Conservation (phyloP, 2,888 invertebrate genomes). For the Nysson spinosus region DNA sequence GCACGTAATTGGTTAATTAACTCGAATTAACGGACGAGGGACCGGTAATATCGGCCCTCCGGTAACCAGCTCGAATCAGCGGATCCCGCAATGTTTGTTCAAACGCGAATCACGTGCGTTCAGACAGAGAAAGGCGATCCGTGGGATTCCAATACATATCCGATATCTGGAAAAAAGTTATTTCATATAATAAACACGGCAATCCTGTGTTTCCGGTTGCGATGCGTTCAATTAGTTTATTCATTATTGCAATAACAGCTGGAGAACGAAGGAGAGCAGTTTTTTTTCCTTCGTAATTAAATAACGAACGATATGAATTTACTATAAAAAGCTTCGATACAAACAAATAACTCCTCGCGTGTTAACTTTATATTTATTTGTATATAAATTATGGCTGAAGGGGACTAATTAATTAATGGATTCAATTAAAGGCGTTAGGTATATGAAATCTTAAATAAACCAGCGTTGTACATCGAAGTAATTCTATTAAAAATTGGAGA, state of each 20-base stretch:
- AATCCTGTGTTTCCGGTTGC: neutral
- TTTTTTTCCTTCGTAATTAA: constrained; percentile 5
- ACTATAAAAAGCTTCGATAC: no score
- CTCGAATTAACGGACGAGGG: constrained; percentile 22
- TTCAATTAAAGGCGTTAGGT: no score
- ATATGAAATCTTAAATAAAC: no score
- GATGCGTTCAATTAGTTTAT: constrained; percentile 12
- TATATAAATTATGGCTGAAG: no score
- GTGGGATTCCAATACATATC: neutral
- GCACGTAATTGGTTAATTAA: constrained; percentile 49
- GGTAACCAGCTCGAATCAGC: constrained; percentile 3
- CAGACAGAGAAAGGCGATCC: neutral
- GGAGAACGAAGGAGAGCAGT: neutral
- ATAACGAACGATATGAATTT: neutral
- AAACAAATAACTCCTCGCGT: no score
- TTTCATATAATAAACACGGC: neutral
- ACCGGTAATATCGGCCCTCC: neutral
- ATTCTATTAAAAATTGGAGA: no score
- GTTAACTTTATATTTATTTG: no score
- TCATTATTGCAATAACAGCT: constrained; percentile 5
- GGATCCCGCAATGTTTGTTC: neutral
- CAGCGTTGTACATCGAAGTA: no score
- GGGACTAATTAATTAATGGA: no score
- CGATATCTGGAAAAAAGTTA: neutral
- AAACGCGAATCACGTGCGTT: constrained; percentile 5